phyloP scores from a whole-genome alignment of 2,113 vertebrate genomes.

The Atlantisia rogersi region DNA sequence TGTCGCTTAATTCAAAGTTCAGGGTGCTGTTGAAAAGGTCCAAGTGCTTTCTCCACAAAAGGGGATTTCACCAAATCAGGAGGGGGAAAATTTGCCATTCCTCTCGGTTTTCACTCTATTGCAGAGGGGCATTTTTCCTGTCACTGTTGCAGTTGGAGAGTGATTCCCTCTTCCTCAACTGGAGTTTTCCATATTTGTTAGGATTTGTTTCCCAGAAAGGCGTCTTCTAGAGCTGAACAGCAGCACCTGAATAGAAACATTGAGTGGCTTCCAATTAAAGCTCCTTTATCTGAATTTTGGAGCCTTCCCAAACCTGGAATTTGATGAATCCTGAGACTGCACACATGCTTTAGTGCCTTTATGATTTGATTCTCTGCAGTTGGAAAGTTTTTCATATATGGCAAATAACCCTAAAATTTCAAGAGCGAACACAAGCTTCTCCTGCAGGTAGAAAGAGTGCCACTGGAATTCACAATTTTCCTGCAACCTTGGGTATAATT shows the following conservation, averaged over 20 bases:
- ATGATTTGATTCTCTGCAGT: neutral
- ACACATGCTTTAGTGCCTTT: neutral
- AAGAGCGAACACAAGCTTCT: neutral
- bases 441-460: neutral
- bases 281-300: neutral
- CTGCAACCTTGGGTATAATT: neutral
- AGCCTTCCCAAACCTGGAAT: neutral
- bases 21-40: neutral
- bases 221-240: neutral
- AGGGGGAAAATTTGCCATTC: neutral
- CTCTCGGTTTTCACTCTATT: neutral
- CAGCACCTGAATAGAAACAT: neutral
- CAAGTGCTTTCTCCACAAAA: neutral
- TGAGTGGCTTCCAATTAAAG: neutral
- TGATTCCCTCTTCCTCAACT: neutral
- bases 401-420: neutral
- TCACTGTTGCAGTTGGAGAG: neutral
- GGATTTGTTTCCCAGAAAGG: neutral
- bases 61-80: neutral
- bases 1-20: neutral
- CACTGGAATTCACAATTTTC: neutral
- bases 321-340: neutral
- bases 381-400: neutral
- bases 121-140: fast-evolving
- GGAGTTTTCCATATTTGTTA: neutral